Base-by-base conservation (phyloP, 1,140 invertebrate genomes). In the Brachionus manjavacas region DNA sequence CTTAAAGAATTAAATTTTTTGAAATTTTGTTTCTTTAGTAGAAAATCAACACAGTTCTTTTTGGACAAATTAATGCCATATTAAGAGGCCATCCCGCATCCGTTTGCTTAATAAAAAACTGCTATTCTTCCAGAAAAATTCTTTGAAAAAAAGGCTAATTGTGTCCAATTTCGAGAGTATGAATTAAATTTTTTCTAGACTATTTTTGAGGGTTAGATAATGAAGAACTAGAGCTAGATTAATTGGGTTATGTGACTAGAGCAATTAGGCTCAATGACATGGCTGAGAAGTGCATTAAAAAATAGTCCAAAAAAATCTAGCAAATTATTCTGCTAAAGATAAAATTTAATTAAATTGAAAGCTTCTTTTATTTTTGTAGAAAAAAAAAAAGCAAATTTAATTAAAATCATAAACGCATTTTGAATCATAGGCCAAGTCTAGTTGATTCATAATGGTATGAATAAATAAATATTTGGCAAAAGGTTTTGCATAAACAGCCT, bases 301-400 rank as follows among this genome's bases (percentile, higher is more conserved):
- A 16, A 60, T 23, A 23, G 25, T 60, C 9, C 11, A 46, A 46
- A 0, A 46, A 46, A 46, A 46, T 46, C 14, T 2, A n/a, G 11
- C 43, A 46, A 46, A 68, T 68, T 31, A 35, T 68, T 68, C 64
- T 68, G 64, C 31, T 20, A 43, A 41, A 41, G 68, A 72, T 72
- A 72, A 72, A 35, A 41, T 72, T 72, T 72, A 72, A 72, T 72
- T 72, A 72, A 72, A 72, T n/a, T 72, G 35, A 41, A 72, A 43
- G 68, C 4, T 43, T 72, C 20, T 41, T 72, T 72, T 72, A 11
- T 41, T 72, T 72, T n/a, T 12, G 31, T 41, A 9, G 12, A 16
- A 72, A 72, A 72, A 72, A 14, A 16, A 72, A 72, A 41, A 72
- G 39, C 16, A 72, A 72, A 72, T 68, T 68, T 68, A 68, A 68